Percentiles rank a stretch among this genome's conserved stretches.
Conservation (phyloP, 2,888 invertebrate species). For the Melinaea menophilus region DNA sequence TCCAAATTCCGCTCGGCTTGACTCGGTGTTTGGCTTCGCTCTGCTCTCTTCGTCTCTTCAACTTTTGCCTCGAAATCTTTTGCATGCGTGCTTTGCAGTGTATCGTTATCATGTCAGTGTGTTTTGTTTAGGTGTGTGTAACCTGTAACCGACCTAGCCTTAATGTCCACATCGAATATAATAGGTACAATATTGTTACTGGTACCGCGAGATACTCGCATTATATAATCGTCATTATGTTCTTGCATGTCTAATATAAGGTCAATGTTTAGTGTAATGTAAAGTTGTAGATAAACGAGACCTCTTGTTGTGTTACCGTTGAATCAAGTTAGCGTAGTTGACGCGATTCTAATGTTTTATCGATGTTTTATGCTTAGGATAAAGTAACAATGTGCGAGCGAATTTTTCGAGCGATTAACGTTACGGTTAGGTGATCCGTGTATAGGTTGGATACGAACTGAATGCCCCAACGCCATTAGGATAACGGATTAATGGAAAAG, state of each 20-base stretch:
- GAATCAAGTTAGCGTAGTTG: conserved; percentile 51
- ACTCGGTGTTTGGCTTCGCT: conserved; percentile 37
- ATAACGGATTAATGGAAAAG: conserved; percentile 36
- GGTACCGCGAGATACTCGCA: conserved; percentile 29
- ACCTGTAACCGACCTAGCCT: conserved; percentile 70
- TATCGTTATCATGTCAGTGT: conserved; percentile 60
- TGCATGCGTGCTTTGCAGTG: conserved; percentile 75
- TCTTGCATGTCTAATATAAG: conserved; percentile 72
- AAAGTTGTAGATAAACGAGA: conserved; percentile 54
- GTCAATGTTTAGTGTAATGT: conserved; percentile 61
- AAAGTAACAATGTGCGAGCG: conserved; percentile 63
- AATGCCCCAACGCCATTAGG: conserved; percentile 9
- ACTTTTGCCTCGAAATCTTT: conserved; percentile 72
- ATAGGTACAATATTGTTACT: conserved; percentile 57
- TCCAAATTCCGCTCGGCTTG: conserved; percentile 69
- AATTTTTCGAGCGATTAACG: conserved; percentile 70
- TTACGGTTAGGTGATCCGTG: conserved; percentile 28
- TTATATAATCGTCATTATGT: conserved; percentile 50
- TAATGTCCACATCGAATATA: conserved; percentile 75
- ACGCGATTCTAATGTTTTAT: conserved; percentile 61
- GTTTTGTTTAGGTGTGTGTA: conserved; percentile 67
- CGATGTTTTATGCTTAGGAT: conserved; percentile 73
- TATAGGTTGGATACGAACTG: conserved; percentile 12
- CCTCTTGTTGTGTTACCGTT: conserved; percentile 55
- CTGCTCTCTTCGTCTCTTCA: conserved; percentile 46